Evolutionary conservation across 2,113 vertebrate species (phyloP).

Genomic region (Columbina picui): DNA sequence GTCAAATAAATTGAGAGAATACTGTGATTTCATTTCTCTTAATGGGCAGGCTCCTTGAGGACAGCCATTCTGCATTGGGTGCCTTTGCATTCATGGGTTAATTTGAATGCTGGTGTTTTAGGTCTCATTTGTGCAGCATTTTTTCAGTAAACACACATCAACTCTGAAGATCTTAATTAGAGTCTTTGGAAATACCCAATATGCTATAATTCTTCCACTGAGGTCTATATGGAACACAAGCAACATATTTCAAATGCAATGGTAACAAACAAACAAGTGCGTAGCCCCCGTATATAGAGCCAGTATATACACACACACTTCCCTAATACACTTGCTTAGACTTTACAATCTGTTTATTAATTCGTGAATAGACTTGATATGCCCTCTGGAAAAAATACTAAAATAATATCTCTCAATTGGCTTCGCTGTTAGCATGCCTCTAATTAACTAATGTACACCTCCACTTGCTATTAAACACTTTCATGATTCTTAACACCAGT

Average conservation of each 20-base stretch:
- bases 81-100: neutral
- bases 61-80: neutral
- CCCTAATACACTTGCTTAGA: conserved; percentile 60
- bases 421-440: conserved; percentile 47
- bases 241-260: conserved; percentile 26
- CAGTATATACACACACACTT: neutral
- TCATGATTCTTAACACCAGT: conserved; percentile 55
- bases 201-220: conserved; percentile 49
- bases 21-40: neutral
- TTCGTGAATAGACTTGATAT: conserved; percentile 63
- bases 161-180: conserved; percentile 58
- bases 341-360: conserved; percentile 72
- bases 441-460: conserved; percentile 67
- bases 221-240: conserved; percentile 52
- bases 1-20: neutral
- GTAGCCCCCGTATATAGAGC: neutral
- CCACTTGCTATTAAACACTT: conserved; percentile 53
- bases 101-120: neutral
- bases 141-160: conserved; percentile 40
- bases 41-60: fast-evolving
- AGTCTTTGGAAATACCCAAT: conserved; percentile 44
- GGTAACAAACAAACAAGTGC: conserved; percentile 55
- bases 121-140: neutral
- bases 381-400: conserved; percentile 65
- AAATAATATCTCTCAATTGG: conserved; percentile 62